phyloP scores from a whole-genome alignment of 2,113 vertebrate species.

The Chaetodon trifascialis region DNA sequence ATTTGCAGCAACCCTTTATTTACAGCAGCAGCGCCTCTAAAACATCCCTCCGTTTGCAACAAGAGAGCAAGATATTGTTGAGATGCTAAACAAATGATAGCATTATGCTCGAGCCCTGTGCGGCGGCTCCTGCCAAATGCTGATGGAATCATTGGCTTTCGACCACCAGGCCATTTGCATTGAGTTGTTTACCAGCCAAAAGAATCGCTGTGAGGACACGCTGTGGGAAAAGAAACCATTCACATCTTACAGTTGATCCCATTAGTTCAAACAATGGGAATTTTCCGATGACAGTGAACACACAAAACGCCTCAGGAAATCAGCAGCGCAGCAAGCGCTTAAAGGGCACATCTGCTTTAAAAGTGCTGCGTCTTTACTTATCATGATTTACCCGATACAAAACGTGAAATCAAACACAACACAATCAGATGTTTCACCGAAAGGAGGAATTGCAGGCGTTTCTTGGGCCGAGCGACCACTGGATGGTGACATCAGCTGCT shows the following conservation, averaged over 20 bases:
- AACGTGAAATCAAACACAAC: slow-evolving; percentile 8
- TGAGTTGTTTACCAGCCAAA: slow-evolving; percentile 64
- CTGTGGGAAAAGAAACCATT: slow-evolving; percentile 12
- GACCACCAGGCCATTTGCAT: slow-evolving; percentile 65
- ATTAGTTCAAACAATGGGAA: slow-evolving; percentile 57
- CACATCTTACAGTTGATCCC: slow-evolving; percentile 52
- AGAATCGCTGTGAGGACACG: slow-evolving; percentile 45
- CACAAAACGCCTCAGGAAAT: slow-evolving; percentile 4
- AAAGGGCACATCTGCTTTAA: neutral
- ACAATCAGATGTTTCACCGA: slow-evolving; percentile 18
- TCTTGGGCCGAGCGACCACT: slow-evolving; percentile 7
- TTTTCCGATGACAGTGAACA: slow-evolving; percentile 17
- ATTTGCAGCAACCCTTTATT: slow-evolving; percentile 6
- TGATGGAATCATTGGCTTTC: slow-evolving; percentile 79
- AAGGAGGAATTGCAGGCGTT: slow-evolving; percentile 3
- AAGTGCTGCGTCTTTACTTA: neutral
- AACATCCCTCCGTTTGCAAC: slow-evolving; percentile 36
- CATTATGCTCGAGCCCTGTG: slow-evolving; percentile 69
- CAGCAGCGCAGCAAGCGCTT: neutral
- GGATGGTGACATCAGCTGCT: slow-evolving; percentile 57
- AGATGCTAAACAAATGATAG: slow-evolving; percentile 71
- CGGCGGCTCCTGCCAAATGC: slow-evolving; percentile 73
- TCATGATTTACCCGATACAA: neutral
- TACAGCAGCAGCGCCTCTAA: slow-evolving; percentile 20
- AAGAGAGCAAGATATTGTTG: slow-evolving; percentile 76